Evolutionary conservation across 2,113 vertebrate species (phyloP).

Genomic region (Prolemur simus): DNA sequence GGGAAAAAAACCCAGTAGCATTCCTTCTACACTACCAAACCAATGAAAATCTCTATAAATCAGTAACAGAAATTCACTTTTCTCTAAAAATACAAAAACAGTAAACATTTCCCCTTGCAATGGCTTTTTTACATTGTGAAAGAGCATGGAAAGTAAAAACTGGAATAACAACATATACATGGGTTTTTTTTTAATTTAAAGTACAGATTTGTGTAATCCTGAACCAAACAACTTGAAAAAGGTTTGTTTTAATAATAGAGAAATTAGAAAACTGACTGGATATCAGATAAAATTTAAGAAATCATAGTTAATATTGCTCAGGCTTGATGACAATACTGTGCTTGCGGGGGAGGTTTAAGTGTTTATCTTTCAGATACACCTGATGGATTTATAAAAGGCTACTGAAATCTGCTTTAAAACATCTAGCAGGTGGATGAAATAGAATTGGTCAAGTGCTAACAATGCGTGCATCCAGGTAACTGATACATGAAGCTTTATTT

Average conservation of each 20-base stretch:
- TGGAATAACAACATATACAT: not conserved
- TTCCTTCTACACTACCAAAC: not conserved
- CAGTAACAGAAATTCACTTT: not conserved
- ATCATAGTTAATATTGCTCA: not conserved
- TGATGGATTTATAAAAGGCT: not conserved
- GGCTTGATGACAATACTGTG: not conserved
- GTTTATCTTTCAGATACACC: conserved; percentile 29
- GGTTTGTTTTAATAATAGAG: not conserved
- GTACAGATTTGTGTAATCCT: not conserved
- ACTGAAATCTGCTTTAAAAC: not conserved
- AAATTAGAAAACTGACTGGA: conserved; percentile 3
- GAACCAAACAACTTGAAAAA: not conserved
- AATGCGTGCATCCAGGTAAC: not conserved
- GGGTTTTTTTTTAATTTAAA: not conserved
- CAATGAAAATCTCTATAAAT: not conserved
- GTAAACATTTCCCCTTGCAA: not conserved
- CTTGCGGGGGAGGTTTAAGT: not conserved
- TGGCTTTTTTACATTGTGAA: not conserved
- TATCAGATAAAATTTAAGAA: conserved; percentile 15
- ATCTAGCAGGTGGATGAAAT: conserved; percentile 2
- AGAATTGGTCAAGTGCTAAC: not conserved
- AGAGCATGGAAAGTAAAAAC: conserved; percentile 19
- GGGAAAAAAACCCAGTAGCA: not conserved
- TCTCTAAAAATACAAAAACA: conserved; percentile 3
- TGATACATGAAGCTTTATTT: not conserved